Evolutionary conservation across 2,797 vertebrate species (phyloP).

Genomic region (Spinibarbus caldwelli): DNA sequence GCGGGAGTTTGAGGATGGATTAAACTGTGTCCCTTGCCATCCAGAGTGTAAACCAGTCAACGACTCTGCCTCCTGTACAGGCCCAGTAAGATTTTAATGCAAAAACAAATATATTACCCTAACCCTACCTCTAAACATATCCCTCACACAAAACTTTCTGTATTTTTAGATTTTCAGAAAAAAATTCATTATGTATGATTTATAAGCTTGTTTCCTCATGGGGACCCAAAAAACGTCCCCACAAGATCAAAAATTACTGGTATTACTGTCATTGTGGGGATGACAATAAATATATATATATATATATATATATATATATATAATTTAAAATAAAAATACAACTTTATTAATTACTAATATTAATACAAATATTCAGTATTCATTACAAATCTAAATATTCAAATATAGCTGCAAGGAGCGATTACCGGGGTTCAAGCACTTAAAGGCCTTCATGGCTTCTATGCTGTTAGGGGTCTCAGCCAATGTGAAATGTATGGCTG

Average conservation of each 20-base stretch:
- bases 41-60: conserved; percentile 89
- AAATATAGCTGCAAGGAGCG: too few species aligned
- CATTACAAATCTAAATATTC: too few species aligned
- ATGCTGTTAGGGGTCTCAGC: too few species aligned
- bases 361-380: too few species aligned
- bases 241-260: background rate
- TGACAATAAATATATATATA: too few species aligned
- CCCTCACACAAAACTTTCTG: background rate
- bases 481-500: too few species aligned
- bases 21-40: conserved; percentile 85
- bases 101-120: background rate
- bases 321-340: too few species aligned
- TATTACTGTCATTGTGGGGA: background rate
- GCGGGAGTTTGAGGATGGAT: conserved; percentile 84
- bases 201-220: background rate
- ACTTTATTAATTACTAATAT: too few species aligned
- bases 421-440: too few species aligned
- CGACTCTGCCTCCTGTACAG: conserved; percentile 85
- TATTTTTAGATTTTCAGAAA: background rate
- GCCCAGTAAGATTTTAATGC: conserved; percentile 79
- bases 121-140: background rate
- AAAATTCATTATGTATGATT: background rate
- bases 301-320: too few species aligned
- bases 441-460: too few species aligned
- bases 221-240: background rate